Conservation (phyloP, 2,888 invertebrate species). For the Eupeodes luniger region DNA sequence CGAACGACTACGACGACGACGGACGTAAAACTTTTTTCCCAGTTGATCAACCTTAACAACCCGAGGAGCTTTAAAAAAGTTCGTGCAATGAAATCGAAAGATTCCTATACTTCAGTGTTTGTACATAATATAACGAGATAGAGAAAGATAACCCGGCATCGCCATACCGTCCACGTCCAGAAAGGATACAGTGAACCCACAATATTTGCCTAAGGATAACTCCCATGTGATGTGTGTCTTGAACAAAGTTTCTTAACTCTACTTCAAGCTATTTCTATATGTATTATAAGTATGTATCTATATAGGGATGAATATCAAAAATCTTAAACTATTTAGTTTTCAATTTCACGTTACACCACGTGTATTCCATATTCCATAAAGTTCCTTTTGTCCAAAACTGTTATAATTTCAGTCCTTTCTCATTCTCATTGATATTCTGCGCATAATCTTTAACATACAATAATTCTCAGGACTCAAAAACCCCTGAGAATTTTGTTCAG, state of each 20-base stretch:
- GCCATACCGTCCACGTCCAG: not conserved
- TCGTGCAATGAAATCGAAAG: slow-evolving; percentile 35
- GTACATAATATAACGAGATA: not conserved
- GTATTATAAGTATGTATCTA: no score
- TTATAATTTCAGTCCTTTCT: slow-evolving; percentile 38
- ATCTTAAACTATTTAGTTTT: slow-evolving; percentile 1
- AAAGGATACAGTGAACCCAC: slow-evolving; percentile 1
- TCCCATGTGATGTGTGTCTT: slow-evolving; percentile 10
- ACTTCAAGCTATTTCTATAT: not conserved
- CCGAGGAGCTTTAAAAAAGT: slow-evolving; percentile 33
- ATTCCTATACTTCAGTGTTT: not conserved
- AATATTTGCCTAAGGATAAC: slow-evolving; percentile 22
- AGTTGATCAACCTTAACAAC: slow-evolving; percentile 41
- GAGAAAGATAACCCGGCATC: no score
- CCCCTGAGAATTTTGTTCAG: slow-evolving; percentile 22
- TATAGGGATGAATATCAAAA: not conserved
- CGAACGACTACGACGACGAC: no score
- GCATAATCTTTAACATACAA: not conserved
- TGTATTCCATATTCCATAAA: slow-evolving; percentile 33
- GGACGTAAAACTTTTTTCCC: not conserved
- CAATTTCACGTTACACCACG: slow-evolving; percentile 16
- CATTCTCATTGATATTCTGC: slow-evolving; percentile 7
- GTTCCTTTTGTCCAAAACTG: slow-evolving; percentile 42
- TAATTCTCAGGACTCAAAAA: not conserved
- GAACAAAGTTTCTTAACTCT: slow-evolving; percentile 32